phyloP scores from a whole-genome alignment of 2,797 vertebrate species.

The Helicolenus hilgendorfi region DNA sequence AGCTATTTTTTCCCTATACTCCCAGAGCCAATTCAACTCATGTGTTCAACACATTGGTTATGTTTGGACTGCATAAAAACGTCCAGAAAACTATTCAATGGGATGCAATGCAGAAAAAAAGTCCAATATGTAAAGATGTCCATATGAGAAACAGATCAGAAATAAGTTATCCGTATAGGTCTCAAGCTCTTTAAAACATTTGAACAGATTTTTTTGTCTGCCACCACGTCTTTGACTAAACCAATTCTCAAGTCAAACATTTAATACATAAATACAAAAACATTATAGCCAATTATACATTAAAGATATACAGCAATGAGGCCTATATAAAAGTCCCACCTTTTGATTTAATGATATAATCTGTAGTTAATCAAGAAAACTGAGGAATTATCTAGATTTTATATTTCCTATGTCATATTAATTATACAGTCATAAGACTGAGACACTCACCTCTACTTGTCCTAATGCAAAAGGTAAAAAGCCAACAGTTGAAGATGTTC shows the following conservation, averaged over 20 bases:
- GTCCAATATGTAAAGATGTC: not conserved
- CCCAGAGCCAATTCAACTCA: not conserved
- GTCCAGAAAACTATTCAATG: not conserved
- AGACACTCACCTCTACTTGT: conserved; percentile 74
- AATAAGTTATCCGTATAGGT: not conserved
- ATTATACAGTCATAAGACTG: not conserved
- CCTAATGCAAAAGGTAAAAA: conserved; percentile 39
- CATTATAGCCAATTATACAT: not conserved
- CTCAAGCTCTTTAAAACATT: not conserved
- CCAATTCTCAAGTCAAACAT: not conserved
- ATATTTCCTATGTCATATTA: not conserved
- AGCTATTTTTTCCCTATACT: not conserved
- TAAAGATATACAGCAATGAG: not conserved
- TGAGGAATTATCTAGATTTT: not conserved
- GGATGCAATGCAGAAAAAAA: not conserved
- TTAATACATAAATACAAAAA: not conserved
- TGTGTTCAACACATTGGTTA: not conserved
- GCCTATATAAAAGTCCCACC: not conserved
- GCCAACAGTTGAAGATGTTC: conserved; percentile 35
- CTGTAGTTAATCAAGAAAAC: not conserved
- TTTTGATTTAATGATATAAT: not conserved
- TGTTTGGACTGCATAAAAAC: not conserved
- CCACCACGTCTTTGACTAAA: not conserved
- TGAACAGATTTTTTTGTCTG: not conserved
- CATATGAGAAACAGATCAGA: not conserved